phyloP scores from a whole-genome alignment of 2,888 invertebrate genomes.

The Amblyjoppa proteus region DNA sequence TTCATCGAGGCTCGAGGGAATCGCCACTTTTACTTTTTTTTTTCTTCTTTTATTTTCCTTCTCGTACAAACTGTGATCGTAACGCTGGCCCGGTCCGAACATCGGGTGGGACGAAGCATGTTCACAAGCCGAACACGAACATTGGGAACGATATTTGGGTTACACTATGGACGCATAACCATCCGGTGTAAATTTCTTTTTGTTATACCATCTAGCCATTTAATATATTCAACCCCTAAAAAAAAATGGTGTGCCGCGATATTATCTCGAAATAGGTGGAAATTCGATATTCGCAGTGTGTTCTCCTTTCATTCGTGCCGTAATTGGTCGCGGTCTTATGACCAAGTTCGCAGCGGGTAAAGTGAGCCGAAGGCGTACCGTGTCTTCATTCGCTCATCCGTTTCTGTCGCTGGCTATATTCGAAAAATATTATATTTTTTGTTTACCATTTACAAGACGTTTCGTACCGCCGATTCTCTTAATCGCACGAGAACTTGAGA shows the following conservation, averaged over 20 bases:
- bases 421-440: no score
- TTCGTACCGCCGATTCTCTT: no score
- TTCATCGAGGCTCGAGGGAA: slow-evolving; percentile 12
- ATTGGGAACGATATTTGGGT: not conserved
- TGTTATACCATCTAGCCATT: not conserved
- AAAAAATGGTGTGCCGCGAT: no score
- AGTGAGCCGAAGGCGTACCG: no score
- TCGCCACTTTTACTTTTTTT: not conserved
- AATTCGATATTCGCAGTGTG: not conserved
- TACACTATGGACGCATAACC: not conserved
- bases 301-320: no score
- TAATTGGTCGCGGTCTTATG: no score
- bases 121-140: not conserved
- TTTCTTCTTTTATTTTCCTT: not conserved
- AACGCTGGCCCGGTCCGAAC: not conserved
- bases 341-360: no score
- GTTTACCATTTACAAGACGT: no score
- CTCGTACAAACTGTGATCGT: not conserved
- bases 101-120: slow-evolving; percentile 6
- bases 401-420: no score
- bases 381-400: no score
- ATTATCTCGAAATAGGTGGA: not conserved
- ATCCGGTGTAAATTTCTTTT: not conserved
- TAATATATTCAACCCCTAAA: no score
- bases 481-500: no score